These are phyloP conservation scores for Psittacula cyanocephala DNA, from an alignment of 2,113 vertebrate species.

Conservation along the genomic window DNA sequence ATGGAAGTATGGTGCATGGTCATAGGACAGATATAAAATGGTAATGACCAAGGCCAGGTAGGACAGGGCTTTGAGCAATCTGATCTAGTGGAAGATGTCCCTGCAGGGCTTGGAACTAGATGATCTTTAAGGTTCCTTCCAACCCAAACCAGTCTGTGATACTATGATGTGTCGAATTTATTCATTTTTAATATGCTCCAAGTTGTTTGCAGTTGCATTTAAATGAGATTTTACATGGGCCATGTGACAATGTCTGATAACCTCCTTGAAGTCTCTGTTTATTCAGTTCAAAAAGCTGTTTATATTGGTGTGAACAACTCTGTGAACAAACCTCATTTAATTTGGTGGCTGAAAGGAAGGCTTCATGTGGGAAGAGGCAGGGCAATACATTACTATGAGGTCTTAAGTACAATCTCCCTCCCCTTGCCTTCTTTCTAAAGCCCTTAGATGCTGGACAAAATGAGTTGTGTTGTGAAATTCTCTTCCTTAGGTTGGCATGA, in stretches of 20 bases:
- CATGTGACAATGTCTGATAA: neutral
- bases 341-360: neutral
- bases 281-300: neutral
- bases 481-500: neutral
- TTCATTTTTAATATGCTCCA: neutral
- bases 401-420: neutral
- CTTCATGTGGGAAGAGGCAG: neutral
- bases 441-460: neutral
- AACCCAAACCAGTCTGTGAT: neutral
- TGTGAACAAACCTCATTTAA: neutral
- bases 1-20: neutral
- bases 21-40: neutral
- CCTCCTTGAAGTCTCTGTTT: neutral
- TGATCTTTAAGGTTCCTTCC: neutral
- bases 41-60: neutral
- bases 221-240: neutral
- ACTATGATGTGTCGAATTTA: neutral
- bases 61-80: neutral
- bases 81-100: neutral
- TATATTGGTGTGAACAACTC: neutral
- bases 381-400: neutral
- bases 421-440: neutral
- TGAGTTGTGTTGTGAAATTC: neutral
- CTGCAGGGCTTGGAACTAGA: neutral
- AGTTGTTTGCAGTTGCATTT: neutral